Evolutionary conservation across 2,797 vertebrate genomes (phyloP).

Genomic region (Epinephelus coioides): DNA sequence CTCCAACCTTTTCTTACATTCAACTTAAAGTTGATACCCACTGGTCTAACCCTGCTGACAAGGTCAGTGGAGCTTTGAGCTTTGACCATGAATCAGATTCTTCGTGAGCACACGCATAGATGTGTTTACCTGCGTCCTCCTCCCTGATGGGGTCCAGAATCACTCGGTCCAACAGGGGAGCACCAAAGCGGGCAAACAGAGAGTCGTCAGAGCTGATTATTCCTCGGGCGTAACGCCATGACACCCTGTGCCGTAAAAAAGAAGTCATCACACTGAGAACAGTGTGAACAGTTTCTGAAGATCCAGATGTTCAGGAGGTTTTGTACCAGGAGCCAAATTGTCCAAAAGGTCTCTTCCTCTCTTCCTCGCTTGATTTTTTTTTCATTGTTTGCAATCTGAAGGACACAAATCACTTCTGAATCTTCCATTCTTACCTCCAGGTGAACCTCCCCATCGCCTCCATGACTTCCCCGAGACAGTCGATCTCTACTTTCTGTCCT

Average conservation of each 20-base stretch:
- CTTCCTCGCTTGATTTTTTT: no score
- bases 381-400: neutral
- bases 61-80: neutral
- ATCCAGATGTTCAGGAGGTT: no score
- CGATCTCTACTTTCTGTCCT: constrained; percentile 82
- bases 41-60: neutral
- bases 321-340: no score
- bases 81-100: neutral
- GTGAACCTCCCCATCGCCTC: constrained; percentile 65
- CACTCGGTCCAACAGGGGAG: constrained; percentile 70
- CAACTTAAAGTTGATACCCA: neutral
- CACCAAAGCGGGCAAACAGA: constrained; percentile 80
- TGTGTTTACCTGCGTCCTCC: constrained; percentile 80
- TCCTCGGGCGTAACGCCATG: constrained; percentile 88
- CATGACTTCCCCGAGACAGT: constrained; percentile 84
- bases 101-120: neutral
- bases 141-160: constrained; percentile 82
- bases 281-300: no score
- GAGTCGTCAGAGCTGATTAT: constrained; percentile 87
- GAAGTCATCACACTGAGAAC: neutral
- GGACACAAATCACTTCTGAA: neutral
- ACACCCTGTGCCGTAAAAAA: constrained; percentile 60
- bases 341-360: no score
- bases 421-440: constrained; percentile 68
- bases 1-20: neutral